Conservation (phyloP, 1,140 invertebrate genomes). For the Phenacoccus solenopsis region DNA sequence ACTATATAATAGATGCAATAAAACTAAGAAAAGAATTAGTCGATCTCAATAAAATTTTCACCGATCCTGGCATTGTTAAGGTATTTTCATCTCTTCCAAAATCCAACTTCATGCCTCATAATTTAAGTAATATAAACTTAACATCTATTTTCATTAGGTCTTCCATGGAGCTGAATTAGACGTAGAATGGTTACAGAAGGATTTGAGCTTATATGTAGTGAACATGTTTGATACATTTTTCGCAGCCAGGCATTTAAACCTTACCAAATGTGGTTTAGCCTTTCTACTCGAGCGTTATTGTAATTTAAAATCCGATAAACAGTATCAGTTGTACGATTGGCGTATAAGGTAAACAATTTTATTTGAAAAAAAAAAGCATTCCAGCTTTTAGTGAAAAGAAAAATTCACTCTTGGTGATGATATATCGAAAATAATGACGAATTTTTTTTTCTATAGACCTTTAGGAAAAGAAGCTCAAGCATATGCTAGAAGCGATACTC, state of each 20-base stretch:
- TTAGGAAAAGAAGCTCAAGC: conserved; percentile 65
- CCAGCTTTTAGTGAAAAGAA: no score
- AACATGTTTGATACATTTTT: conserved; percentile 95
- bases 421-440: neutral
- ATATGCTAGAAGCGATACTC: conserved; percentile 91
- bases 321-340: conserved; percentile 93
- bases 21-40: conserved; percentile 66
- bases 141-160: conserved; percentile 41
- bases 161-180: conserved; percentile 88
- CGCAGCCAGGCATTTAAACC: conserved; percentile 63
- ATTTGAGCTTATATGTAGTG: conserved; percentile 88
- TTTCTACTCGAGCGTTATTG: conserved; percentile 71
- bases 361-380: neutral
- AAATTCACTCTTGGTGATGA: neutral
- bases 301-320: conserved; percentile 67
- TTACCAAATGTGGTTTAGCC: conserved; percentile 59
- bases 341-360: conserved; percentile 51
- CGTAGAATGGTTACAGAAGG: conserved; percentile 84
- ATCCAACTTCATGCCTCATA: conserved; percentile 9
- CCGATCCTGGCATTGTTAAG: conserved; percentile 81
- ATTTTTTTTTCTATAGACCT: conserved; percentile 44
- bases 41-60: conserved; percentile 80
- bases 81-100: no score
- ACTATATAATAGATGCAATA: conserved; percentile 88
- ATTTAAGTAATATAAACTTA: neutral